Percentiles rank a stretch among this genome's conserved stretches.
Conservation (phyloP, 2,888 invertebrate genomes). For the Amblyjoppa fuscipennis region DNA sequence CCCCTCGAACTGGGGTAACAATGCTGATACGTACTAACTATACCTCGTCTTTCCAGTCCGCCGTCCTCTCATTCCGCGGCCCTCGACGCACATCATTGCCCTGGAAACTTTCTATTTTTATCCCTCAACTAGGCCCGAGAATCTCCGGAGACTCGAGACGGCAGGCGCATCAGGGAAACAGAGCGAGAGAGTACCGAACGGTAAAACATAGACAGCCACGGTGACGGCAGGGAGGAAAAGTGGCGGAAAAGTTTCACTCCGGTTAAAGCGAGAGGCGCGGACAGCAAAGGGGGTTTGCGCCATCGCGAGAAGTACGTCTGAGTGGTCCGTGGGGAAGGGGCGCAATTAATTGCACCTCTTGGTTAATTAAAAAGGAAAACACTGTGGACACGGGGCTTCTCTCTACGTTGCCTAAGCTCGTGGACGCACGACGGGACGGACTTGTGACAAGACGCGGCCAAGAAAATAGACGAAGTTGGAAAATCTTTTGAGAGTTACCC, state of each 20-base stretch:
- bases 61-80: slow-evolving; percentile 49
- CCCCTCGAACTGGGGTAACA: slow-evolving; percentile 35
- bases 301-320: slow-evolving; percentile 54
- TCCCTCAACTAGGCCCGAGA: slow-evolving; percentile 61
- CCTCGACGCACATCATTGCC: slow-evolving; percentile 57
- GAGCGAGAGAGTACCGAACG: slow-evolving; percentile 56
- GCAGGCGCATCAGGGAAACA: slow-evolving; percentile 62
- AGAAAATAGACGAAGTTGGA: slow-evolving; percentile 30
- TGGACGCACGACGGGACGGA: neutral
- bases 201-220: neutral
- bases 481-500: neutral
- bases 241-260: slow-evolving; percentile 52
- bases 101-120: slow-evolving; percentile 69
- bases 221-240: slow-evolving; percentile 28
- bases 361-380: slow-evolving; percentile 59
- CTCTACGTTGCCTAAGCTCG: neutral
- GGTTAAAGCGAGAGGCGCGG: slow-evolving; percentile 11
- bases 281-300: slow-evolving; percentile 46
- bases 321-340: slow-evolving; percentile 25
- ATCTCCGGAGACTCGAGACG: slow-evolving; percentile 61
- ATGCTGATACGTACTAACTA: slow-evolving; percentile 38
- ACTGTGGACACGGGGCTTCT: neutral
- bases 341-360: slow-evolving; percentile 63
- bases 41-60: slow-evolving; percentile 36
- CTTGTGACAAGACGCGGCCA: slow-evolving; percentile 1